Base-by-base conservation (phyloP, 2,888 invertebrate species). In the Physocephala rufipes region DNA sequence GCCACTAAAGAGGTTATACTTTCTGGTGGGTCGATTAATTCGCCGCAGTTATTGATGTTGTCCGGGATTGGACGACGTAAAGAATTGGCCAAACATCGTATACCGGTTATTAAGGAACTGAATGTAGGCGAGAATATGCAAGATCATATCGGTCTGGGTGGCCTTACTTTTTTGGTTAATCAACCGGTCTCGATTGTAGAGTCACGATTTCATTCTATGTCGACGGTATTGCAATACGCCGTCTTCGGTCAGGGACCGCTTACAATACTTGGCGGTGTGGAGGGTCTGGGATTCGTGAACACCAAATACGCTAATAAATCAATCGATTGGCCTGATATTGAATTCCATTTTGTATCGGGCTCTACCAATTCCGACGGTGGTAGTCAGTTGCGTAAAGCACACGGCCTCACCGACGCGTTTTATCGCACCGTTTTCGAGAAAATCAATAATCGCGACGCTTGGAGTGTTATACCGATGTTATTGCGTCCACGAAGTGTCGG, bases 21-120 rank as follows among this genome's bases (percentile, higher is more conserved):
- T 1, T 94, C 95, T 0, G 96, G 93, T 0, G 99, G 99, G 0
- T 90, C 97, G 0, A 90, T 99, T 0, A 97, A 97, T 82, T 94
- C 97, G 0, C 96, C 99, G 0, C 98, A 99, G 82, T 81, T 99
- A 2, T 86, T 99, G 51, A 95, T 98, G 95, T 85, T 99, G 0
- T 96, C 96, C 12, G 99, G 97, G 0, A 89, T 97, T 15, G 95
- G 95, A 0, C 93, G 93, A 0, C 88, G 89, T 66, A 90, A 90
- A 24, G 91, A 95, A 78, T 81, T 95, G 71, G 86, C 88, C n/a
- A 90, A 91, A 78, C 90, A 91, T 77, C 88, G 90, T 67, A 95
- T 96, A 77, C 94, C 94, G 0, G 87, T 95, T 0, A 90, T 95
- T 65, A 91, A 93, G 81, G 93, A 96, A 81, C 86, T 95, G 0